phyloP scores from a whole-genome alignment of 2,888 invertebrate species.

The Agrotis ipsilon region DNA sequence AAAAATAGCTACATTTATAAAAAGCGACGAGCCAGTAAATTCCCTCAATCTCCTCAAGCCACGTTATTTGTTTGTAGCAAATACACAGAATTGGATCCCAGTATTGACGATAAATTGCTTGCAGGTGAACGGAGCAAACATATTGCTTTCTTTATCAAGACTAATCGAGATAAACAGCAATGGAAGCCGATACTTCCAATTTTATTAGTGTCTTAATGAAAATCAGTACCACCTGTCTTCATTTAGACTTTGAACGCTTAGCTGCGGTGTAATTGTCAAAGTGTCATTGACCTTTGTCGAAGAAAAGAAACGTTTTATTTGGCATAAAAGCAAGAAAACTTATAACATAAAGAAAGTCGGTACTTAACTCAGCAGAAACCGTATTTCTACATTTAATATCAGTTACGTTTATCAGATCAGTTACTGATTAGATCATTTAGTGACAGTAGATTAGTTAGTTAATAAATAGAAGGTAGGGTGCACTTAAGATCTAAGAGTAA shows the following conservation, averaged over 20 bases:
- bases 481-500: too few relatives aligned
- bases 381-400: too few relatives aligned
- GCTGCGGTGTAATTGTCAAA: constrained; percentile 6
- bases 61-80: constrained; percentile 12
- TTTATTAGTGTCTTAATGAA: constrained; percentile 58
- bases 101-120: constrained; percentile 65
- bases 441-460: too few relatives aligned
- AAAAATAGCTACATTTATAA: too few relatives aligned
- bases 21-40: neutral
- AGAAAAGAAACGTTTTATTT: too few relatives aligned
- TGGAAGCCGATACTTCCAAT: constrained; percentile 20
- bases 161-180: constrained; percentile 62
- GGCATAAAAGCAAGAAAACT: too few relatives aligned
- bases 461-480: too few relatives aligned
- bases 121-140: constrained; percentile 57
- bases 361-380: too few relatives aligned
- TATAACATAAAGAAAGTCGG: too few relatives aligned
- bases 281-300: constrained; percentile 9
- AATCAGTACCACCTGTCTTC: constrained; percentile 29
- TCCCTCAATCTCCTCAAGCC: neutral
- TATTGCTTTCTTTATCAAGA: constrained; percentile 50
- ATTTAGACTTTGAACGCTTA: neutral
- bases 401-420: too few relatives aligned
- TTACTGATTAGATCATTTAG: too few relatives aligned
- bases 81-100: constrained; percentile 43